These are phyloP conservation scores for Cantharis nigra DNA, from an alignment of 2,888 invertebrate species.

Conservation along the genomic window DNA sequence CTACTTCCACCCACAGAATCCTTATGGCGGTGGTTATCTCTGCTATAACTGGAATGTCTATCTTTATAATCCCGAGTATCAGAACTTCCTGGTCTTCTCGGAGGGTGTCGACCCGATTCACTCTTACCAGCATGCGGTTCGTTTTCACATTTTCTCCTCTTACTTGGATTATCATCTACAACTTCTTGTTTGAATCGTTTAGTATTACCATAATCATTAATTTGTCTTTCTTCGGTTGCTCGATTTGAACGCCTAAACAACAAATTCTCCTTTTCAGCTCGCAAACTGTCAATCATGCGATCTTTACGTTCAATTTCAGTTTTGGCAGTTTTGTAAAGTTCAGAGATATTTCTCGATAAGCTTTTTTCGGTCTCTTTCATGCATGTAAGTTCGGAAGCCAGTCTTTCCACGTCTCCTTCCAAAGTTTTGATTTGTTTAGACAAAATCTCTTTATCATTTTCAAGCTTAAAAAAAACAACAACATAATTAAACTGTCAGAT, in stretches of 20 bases:
- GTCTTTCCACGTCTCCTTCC: slow-evolving; percentile 43
- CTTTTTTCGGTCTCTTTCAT: slow-evolving; percentile 47
- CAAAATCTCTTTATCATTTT: slow-evolving; percentile 38
- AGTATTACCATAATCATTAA: neutral
- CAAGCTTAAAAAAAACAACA: slow-evolving; percentile 40
- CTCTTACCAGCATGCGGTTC: neutral
- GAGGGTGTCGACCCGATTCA: neutral
- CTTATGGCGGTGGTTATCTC: neutral
- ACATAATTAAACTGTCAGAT: neutral
- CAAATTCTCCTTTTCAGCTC: slow-evolving; percentile 49
- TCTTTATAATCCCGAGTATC: neutral
- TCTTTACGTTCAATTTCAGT: slow-evolving; percentile 58
- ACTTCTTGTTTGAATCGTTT: neutral
- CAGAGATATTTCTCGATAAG: slow-evolving; percentile 55
- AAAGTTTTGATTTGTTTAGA: slow-evolving; percentile 38
- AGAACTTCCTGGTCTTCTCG: neutral
- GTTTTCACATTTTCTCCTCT: neutral
- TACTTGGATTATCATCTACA: neutral
- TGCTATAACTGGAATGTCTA: neutral
- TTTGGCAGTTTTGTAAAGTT: slow-evolving; percentile 57
- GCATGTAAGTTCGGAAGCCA: slow-evolving; percentile 39
- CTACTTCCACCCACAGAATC: neutral
- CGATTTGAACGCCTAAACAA: slow-evolving; percentile 42
- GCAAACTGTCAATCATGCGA: slow-evolving; percentile 54
- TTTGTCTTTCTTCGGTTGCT: neutral